phyloP scores from a whole-genome alignment of 2,888 invertebrate genomes.

The Synanthedon andrenaeformis region DNA sequence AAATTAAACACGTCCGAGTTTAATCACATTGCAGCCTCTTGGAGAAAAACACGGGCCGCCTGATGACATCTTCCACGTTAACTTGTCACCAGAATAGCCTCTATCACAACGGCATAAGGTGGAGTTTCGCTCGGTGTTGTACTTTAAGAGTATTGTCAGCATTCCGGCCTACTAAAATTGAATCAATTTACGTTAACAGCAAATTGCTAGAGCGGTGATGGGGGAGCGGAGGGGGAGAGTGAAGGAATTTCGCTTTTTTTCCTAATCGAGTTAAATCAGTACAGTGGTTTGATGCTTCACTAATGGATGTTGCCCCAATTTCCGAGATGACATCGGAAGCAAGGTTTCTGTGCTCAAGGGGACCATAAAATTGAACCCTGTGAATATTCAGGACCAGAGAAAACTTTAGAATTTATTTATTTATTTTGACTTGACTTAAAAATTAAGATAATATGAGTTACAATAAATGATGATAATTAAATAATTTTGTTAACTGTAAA shows the following conservation, averaged over 20 bases:
- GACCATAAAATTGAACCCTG: too few species aligned
- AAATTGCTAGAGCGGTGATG: conserved; percentile 23
- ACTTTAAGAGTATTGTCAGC: neutral
- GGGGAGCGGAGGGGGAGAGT: conserved; percentile 12
- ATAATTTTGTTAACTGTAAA: too few species aligned
- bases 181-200: conserved; percentile 42
- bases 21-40: neutral
- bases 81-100: neutral
- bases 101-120: neutral
- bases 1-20: neutral
- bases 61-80: neutral
- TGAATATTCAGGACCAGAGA: too few species aligned
- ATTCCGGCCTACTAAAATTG: conserved; percentile 22
- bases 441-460: too few species aligned
- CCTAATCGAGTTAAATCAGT: conserved; percentile 37
- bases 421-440: too few species aligned
- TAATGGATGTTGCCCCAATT: conserved; percentile 19
- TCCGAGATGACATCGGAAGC: neutral
- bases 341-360: neutral
- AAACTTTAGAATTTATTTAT: too few species aligned
- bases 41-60: neutral
- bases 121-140: neutral
- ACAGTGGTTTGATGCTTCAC: conserved; percentile 16
- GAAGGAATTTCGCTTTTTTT: conserved; percentile 32
- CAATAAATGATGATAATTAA: too few species aligned